Evolutionary conservation across 2,888 invertebrate species (phyloP), one percentile per base, ranked within the genome.

Genomic region (Tachina fera): DNA sequence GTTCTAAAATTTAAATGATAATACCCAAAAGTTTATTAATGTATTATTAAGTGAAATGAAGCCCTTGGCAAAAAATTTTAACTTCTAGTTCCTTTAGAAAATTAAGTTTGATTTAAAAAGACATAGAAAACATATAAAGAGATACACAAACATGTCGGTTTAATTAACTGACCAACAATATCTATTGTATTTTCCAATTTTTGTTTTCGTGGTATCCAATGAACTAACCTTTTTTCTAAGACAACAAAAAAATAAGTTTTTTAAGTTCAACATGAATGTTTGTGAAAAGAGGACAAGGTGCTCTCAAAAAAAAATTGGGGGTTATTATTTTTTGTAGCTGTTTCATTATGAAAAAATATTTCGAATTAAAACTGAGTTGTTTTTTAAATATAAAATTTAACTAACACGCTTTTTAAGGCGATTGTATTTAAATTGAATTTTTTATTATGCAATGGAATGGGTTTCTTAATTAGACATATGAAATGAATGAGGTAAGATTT

Each of bases 91-190:
- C 9, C 58, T 14, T 39, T 39, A 22, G 9, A 39, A 39, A 60
- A 60, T 13, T 43, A 61, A 39, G 43, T 31, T 31, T 61, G 61
- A 43, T 61, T 61, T 43, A 61, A 43, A 43, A 43, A 61, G 43
- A 16, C 16, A 11, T 43, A 31, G 16, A 1, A 43, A 61, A 61
- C 61, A 16, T 9, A 61, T 16, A 43, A 1, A 16, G 43, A 13
- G 43, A 13, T 43, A 61, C 41, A 16, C 43, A 14, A 39, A 14
- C 60, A n/a, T 41, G 60, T 60, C 53, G 11, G 13, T 31, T 58
- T 31, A 58, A 58, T 58, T 31, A 58, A 31, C 6, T 58, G 60
- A 16, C 61, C n/a, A 61, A 61, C 5, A 41, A 61, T 16, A 41
- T 31, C 31, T 31, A 31, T 31, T 31, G 31, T 31, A 31, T 31